Percentiles rank a stretch among this genome's conserved stretches.
Conservation (phyloP, 1,140 invertebrate species). For the Drosophila kanapiae region DNA sequence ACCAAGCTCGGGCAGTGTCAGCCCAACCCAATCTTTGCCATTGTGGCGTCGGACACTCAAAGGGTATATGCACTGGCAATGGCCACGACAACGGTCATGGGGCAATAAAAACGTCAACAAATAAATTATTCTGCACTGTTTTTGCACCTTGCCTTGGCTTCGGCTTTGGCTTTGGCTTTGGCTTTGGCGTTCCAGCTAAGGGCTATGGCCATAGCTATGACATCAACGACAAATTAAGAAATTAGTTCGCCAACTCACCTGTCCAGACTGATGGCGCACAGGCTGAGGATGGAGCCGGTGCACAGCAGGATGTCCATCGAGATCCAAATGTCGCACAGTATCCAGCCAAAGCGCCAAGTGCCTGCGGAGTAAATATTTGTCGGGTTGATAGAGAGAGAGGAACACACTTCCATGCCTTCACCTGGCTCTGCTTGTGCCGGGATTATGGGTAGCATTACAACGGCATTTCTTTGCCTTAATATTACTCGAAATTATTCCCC, state of each 20-base stretch:
- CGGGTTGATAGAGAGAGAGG: neutral
- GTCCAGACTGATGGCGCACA: constrained; percentile 94
- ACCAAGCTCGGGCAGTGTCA: constrained; percentile 21
- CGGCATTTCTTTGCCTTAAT: neutral
- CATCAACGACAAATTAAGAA: constrained; percentile 62
- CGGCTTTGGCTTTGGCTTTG: constrained; percentile 12
- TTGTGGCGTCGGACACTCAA: constrained; percentile 52
- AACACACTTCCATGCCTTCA: neutral
- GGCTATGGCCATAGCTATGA: constrained; percentile 37
- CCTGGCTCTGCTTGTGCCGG: constrained; percentile 1
- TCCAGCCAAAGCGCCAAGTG: constrained; percentile 91
- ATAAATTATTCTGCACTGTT: constrained; percentile 69
- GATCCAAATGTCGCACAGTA: constrained; percentile 95
- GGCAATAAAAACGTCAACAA: constrained; percentile 73
- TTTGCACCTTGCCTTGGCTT: constrained; percentile 67
- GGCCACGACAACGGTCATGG: constrained; percentile 49
- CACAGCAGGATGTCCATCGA: constrained; percentile 97
- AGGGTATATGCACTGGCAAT: constrained; percentile 35
- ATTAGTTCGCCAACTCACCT: constrained; percentile 82
- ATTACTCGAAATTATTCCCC: constrained; percentile 11
- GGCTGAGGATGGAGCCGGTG: constrained; percentile 92
- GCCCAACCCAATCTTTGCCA: constrained; percentile 43
- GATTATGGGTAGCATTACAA: constrained; percentile 24
- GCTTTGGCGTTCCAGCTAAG: neutral
- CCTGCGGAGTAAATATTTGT: constrained; percentile 86